phyloP scores from a whole-genome alignment of 2,797 vertebrate species.

The Rhadinocentrus ornatus region DNA sequence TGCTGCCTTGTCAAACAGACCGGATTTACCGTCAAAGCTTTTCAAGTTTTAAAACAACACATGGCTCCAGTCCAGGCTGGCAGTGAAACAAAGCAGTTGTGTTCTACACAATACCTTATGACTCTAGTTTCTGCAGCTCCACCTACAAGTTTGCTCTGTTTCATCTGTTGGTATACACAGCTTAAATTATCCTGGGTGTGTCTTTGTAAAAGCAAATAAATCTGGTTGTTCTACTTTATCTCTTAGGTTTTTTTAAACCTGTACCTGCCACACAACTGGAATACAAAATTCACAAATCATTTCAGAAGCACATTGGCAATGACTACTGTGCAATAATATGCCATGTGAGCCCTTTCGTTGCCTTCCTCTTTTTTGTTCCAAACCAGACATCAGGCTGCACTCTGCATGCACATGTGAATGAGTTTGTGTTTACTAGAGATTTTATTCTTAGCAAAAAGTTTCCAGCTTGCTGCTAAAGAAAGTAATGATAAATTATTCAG shows the following conservation, averaged over 20 bases:
- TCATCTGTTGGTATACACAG: conserved; percentile 12
- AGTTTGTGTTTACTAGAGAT: conserved; percentile 63
- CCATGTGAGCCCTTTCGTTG: conserved; percentile 21
- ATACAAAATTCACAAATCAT: neutral
- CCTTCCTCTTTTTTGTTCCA: neutral
- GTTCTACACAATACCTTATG: conserved; percentile 39
- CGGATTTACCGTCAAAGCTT: conserved; percentile 33
- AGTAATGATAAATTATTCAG: conserved; percentile 69
- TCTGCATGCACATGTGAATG: conserved; percentile 63
- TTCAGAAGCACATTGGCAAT: neutral
- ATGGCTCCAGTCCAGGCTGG: conserved; percentile 41
- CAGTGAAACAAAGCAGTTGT: conserved; percentile 59
- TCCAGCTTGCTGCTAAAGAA: conserved; percentile 58
- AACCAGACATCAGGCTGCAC: conserved; percentile 26
- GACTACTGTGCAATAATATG: neutral
- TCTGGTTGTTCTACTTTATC: neutral
- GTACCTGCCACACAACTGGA: conserved; percentile 3
- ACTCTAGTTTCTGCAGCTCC: conserved; percentile 30
- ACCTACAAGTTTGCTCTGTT: conserved; percentile 12
- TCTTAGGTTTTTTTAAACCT: conserved; percentile 7
- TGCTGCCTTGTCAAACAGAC: conserved; percentile 9
- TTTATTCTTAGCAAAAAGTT: conserved; percentile 71
- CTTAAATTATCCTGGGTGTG: neutral
- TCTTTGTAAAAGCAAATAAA: conserved; percentile 13
- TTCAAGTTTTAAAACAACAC: conserved; percentile 1